A percentile compares a stretch with the other conserved stretches of the same genome.
phyloP scores from a whole-genome alignment of 1,140 invertebrate genomes.

The Oncopeltus fasciatus region DNA sequence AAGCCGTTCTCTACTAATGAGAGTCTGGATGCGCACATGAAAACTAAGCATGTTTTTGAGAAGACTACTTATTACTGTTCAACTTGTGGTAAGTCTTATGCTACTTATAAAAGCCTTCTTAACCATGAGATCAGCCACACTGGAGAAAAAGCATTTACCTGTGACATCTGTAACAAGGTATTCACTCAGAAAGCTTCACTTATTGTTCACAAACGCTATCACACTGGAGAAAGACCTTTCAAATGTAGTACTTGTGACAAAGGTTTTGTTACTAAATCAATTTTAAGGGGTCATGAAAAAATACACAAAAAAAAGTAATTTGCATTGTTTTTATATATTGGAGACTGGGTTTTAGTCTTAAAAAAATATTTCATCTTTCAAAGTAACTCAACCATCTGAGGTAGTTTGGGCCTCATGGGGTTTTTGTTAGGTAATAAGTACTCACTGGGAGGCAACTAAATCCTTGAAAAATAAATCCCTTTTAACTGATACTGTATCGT shows the following conservation, averaged over 20 bases:
- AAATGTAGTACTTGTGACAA: slow-evolving; percentile 34
- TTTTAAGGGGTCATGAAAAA: slow-evolving; percentile 32
- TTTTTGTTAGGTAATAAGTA: no score
- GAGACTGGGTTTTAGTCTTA: no score
- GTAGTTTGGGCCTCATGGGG: no score
- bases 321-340: no score
- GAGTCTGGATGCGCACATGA: slow-evolving; percentile 42
- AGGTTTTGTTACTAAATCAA: slow-evolving; percentile 34
- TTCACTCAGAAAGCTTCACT: slow-evolving; percentile 28
- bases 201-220: slow-evolving; percentile 34
- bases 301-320: no score
- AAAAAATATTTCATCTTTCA: no score
- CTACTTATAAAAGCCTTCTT: slow-evolving; percentile 2
- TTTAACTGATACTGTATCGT: no score
- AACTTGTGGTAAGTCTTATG: slow-evolving; percentile 15
- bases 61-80: slow-evolving; percentile 18
- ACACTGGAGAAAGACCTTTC: slow-evolving; percentile 40
- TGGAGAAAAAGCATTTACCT: slow-evolving; percentile 31
- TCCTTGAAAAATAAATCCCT: no score
- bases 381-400: no score
- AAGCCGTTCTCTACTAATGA: slow-evolving; percentile 57
- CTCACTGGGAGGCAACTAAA: no score
- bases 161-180: slow-evolving; percentile 31
- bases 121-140: slow-evolving; percentile 28
- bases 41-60: slow-evolving; percentile 20